Evolutionary conservation across 1,140 invertebrate species (phyloP).

Genomic region (Popillia japonica): DNA sequence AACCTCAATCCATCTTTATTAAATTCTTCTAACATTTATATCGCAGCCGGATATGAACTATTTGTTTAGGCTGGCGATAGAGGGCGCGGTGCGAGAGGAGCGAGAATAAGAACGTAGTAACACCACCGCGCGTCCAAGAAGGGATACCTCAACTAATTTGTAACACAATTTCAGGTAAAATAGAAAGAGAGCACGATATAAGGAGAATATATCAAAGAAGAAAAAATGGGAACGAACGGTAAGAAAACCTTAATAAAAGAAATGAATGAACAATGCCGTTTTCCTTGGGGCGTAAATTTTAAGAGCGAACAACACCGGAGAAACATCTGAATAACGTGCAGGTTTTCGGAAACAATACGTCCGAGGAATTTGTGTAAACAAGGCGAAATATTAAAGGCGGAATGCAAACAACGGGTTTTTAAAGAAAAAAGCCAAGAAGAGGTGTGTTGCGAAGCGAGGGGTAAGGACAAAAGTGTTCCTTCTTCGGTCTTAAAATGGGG

Average conservation of each 20-base stretch:
- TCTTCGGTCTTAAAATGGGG: slow-evolving; percentile 10
- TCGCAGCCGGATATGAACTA: slow-evolving; percentile 44
- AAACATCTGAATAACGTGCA: slow-evolving; percentile 29
- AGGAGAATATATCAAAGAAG: neutral
- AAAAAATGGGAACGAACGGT: slow-evolving; percentile 17
- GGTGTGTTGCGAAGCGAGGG: neutral
- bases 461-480: slow-evolving; percentile 23
- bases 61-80: slow-evolving; percentile 46
- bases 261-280: slow-evolving; percentile 43
- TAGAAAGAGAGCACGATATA: slow-evolving; percentile 1
- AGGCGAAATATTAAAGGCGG: slow-evolving; percentile 30
- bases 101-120: neutral
- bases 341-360: slow-evolving; percentile 33
- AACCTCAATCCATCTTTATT: slow-evolving; percentile 12
- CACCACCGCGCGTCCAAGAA: neutral
- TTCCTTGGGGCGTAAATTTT: slow-evolving; percentile 34
- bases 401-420: slow-evolving; percentile 26
- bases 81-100: slow-evolving; percentile 37
- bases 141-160: slow-evolving; percentile 48
- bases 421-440: slow-evolving; percentile 20
- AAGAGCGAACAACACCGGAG: slow-evolving; percentile 21
- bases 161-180: slow-evolving; percentile 50
- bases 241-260: slow-evolving; percentile 37
- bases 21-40: slow-evolving; percentile 36
- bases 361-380: slow-evolving; percentile 36